Percentiles rank a stretch among this genome's conserved stretches.
phyloP scores from a whole-genome alignment of 2,113 vertebrate species.

The Hippoglossus stenolepis region DNA sequence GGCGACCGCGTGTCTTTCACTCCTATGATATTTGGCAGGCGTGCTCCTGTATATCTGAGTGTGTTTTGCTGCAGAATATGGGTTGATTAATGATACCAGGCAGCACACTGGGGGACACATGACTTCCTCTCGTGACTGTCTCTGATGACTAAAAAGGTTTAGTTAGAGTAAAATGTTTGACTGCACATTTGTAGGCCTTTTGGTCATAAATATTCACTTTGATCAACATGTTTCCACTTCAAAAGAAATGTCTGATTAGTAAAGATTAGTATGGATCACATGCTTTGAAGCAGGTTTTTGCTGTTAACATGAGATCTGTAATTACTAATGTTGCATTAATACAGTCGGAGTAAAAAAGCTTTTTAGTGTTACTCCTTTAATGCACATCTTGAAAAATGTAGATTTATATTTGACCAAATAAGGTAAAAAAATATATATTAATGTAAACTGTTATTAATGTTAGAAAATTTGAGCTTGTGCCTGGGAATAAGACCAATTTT shows the following conservation, averaged over 20 bases:
- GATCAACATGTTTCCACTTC: constrained; percentile 19
- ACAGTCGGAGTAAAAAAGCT: not conserved
- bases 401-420: constrained; percentile 11
- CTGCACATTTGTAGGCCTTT: not conserved
- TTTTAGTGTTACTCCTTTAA: not conserved
- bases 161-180: not conserved
- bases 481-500: constrained; percentile 30
- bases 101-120: not conserved
- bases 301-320: not conserved
- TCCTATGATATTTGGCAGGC: constrained; percentile 6
- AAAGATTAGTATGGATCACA: constrained; percentile 2
- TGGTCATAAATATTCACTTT: constrained; percentile 36
- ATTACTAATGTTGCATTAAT: not conserved
- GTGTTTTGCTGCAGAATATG: not conserved
- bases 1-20: not conserved
- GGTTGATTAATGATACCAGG: constrained; percentile 22
- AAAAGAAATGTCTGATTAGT: constrained; percentile 15
- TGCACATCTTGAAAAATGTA: not conserved
- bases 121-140: not conserved
- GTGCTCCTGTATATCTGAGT: not conserved
- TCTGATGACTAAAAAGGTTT: not conserved
- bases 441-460: no score
- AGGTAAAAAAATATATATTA: not conserved
- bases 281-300: constrained; percentile 21
- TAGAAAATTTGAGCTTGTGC: constrained; percentile 7